Evolutionary conservation across 1,140 invertebrate species (phyloP).

Genomic region (Schlechtendalia chinensis): DNA sequence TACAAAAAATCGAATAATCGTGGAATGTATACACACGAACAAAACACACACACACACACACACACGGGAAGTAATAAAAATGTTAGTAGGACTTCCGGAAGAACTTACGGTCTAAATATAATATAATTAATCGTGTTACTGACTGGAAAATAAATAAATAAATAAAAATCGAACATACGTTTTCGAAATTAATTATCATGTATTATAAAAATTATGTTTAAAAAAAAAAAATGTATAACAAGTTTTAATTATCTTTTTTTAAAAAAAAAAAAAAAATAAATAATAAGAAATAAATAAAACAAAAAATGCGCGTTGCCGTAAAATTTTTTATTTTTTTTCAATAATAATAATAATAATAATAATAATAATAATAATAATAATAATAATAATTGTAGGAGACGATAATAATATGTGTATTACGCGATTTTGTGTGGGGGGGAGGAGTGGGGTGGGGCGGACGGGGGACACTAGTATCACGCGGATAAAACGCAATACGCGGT

Average conservation of each 20-base stretch:
- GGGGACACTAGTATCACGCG: no score
- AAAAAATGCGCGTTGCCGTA: slow-evolving; percentile 47
- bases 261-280: slow-evolving; percentile 46
- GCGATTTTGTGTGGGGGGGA: no score
- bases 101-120: slow-evolving; percentile 21
- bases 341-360: background rate
- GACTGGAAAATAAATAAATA: slow-evolving; percentile 26
- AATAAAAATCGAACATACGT: slow-evolving; percentile 17
- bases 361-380: slow-evolving; percentile 2
- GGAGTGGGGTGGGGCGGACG: no score
- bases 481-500: slow-evolving; percentile 36
- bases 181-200: slow-evolving; percentile 49
- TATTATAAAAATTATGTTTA: slow-evolving; percentile 50
- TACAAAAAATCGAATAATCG: slow-evolving; percentile 1
- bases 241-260: slow-evolving; percentile 50
- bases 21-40: slow-evolving; percentile 19
- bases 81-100: slow-evolving; percentile 45
- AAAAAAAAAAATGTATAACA: slow-evolving; percentile 50
- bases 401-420: slow-evolving; percentile 30
- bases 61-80: slow-evolving; percentile 35
- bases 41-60: no score
- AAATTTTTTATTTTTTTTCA: no score
- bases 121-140: slow-evolving; percentile 26
- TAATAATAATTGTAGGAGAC: background rate
- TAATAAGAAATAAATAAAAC: slow-evolving; percentile 50